Evolutionary conservation across 2,797 vertebrate species (phyloP).

Genomic region (Astyanax mexicanus): DNA sequence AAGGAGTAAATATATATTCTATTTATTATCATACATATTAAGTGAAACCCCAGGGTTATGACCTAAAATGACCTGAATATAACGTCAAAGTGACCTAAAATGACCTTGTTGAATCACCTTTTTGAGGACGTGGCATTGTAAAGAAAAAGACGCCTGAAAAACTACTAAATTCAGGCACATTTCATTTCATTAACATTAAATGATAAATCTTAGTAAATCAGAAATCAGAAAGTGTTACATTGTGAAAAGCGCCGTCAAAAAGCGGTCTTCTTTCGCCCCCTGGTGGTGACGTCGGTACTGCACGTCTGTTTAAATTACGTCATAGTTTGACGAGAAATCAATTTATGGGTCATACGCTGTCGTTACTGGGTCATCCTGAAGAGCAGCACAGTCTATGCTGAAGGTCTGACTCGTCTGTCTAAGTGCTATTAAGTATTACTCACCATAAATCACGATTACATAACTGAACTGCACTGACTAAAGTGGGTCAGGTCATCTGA

Average conservation of each 20-base stretch:
- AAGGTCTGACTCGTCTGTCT: neutral
- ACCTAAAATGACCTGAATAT: too few species aligned
- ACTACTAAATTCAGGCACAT: too few species aligned
- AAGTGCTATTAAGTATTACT: neutral
- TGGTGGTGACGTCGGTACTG: constrained; percentile 23
- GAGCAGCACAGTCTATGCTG: neutral
- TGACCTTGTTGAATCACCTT: too few species aligned
- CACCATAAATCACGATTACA: neutral
- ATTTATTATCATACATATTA: too few species aligned
- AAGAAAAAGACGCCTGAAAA: too few species aligned
- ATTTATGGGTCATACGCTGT: constrained; percentile 35
- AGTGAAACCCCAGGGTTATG: too few species aligned
- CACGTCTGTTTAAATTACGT: constrained; percentile 35
- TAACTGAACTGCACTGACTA: neutral
- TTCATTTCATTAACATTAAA: too few species aligned
- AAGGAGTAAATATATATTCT: too few species aligned
- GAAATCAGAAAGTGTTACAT: neutral
- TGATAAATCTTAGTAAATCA: too few species aligned
- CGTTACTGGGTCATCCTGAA: constrained; percentile 19
- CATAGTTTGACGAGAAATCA: constrained; percentile 21
- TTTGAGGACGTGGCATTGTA: too few species aligned
- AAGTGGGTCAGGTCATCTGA: neutral
- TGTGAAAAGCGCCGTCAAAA: neutral
- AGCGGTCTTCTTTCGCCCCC: constrained; percentile 32
- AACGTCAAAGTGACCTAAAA: too few species aligned